A percentile compares a stretch with the other conserved stretches of the same genome.
Conservation (phyloP, 2,113 vertebrate genomes). For the Nibea coibor region DNA sequence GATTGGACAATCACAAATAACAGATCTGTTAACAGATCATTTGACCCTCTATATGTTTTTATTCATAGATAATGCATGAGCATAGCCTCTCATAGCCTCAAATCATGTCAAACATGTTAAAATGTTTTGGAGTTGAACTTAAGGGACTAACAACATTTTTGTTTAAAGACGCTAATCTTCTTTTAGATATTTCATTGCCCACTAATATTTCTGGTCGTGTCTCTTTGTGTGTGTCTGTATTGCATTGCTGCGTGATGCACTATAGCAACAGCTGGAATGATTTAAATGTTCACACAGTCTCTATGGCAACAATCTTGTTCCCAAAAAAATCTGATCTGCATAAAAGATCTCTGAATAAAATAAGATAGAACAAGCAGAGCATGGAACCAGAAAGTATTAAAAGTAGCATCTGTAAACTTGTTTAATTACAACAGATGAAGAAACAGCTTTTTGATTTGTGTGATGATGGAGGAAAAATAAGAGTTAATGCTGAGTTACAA, state of each 20-base stretch:
- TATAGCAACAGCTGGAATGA: not conserved
- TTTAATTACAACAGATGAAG: not conserved
- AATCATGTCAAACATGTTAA: not conserved
- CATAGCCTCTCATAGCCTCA: conserved; percentile 13
- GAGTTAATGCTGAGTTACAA: conserved; percentile 15
- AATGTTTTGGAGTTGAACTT: not conserved
- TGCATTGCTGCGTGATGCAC: not conserved
- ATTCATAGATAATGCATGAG: not conserved
- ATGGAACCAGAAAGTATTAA: not conserved
- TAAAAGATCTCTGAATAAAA: not conserved
- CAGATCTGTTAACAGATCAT: conserved; percentile 8
- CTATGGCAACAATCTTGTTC: not conserved
- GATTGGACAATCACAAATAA: not conserved
- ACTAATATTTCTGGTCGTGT: not conserved
- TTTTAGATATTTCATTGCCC: not conserved
- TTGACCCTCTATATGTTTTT: not conserved
- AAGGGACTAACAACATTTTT: not conserved
- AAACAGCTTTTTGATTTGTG: conserved; percentile 1
- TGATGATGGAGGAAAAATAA: conserved; percentile 20
- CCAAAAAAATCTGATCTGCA: conserved; percentile 2
- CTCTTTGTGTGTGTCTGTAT: not conserved
- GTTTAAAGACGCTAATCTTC: not conserved
- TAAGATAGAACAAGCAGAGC: not conserved
- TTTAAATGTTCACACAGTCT: conserved; percentile 2
- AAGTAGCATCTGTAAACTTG: not conserved